Evolutionary conservation across 1,140 invertebrate species (phyloP), one percentile per base, ranked within the genome.

Genomic region (Drosophila pandora): DNA sequence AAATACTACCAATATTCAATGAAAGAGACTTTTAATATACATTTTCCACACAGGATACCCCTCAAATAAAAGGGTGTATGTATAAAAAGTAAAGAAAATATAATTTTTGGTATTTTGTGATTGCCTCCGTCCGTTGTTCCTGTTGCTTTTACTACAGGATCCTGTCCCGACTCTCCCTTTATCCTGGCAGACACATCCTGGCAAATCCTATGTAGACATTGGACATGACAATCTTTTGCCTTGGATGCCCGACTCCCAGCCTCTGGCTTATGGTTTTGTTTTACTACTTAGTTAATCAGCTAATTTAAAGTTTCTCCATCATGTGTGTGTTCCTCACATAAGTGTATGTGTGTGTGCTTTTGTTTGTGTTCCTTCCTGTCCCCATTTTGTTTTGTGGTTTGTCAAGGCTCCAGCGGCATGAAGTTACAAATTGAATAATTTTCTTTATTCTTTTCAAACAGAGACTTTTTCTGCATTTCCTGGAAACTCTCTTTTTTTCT

Each of bases 221-320:
- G 81, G 72, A 80, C 67, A 74, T 63, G 61, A 61, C 78, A 76
- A 50, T 61, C 70, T 65, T 65, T 48, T 74, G 43, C 30, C 28
- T 81, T 56, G 49, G 48, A 52, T 64, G 47, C 62, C 32, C 60
- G 23, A 39, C 39, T 55, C 57, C 34, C 22, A n/a, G 56, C 62
- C 56, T 37, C 55, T 70, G 71, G 77, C 82, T 84, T 79, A 79
- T 84, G 80, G 58, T 68, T 69, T 87, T 85, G 82, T 70, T 81
- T 81, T 78, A 81, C 82, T 81, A 78, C 73, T 87, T 81, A 85
- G 82, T 85, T 85, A 85, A 85, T 85, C 81, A 85, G 82, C 81
- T 87, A 85, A 85, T 85, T 85, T 85, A 87, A 85, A 85, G 74
- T 81, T 73, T 56, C 23, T 37, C 43, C 39, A 41, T 32, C 37